These are phyloP conservation scores for cat (Felis catus) DNA, from an alignment of 2,113 vertebrate genomes.

Conservation along the genomic window DNA sequence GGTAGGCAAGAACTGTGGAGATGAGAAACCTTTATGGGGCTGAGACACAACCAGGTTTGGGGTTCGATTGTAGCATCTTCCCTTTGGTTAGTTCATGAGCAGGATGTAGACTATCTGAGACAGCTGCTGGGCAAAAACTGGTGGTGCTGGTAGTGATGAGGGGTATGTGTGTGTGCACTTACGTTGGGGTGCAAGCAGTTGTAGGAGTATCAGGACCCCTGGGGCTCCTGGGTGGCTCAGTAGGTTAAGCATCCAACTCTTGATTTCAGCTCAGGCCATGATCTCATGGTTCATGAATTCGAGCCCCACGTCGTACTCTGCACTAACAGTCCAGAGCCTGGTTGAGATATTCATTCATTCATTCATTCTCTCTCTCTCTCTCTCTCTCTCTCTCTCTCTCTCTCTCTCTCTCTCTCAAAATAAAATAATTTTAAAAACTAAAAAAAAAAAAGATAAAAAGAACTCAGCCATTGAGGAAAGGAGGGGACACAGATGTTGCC, in stretches of 20 bases:
- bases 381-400: too few species aligned
- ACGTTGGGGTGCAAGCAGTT: not conserved
- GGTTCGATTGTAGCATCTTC: not conserved
- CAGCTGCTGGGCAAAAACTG: not conserved
- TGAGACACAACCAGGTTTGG: not conserved
- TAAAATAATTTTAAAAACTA: too few species aligned
- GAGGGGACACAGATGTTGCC: not conserved
- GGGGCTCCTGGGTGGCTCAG: too few species aligned
- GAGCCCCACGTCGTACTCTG: too few species aligned
- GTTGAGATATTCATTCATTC: too few species aligned
- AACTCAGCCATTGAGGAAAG: not conserved
- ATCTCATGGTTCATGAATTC: too few species aligned
- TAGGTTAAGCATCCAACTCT: too few species aligned
- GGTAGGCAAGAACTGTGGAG: not conserved
- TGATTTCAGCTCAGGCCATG: too few species aligned
- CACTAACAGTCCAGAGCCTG: too few species aligned
- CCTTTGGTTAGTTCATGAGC: not conserved
- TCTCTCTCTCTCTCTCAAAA: too few species aligned
- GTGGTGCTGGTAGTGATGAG: accelerated
- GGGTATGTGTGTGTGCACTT: not conserved
- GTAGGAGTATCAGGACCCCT: not conserved
- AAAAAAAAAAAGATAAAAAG: not conserved
- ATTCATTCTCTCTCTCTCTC: too few species aligned
- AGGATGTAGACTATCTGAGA: not conserved
- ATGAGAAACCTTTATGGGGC: not conserved